These are phyloP conservation scores for Sarotherodon lohbergeri DNA, from an alignment of 2,113 vertebrate genomes.

Conservation along the genomic window DNA sequence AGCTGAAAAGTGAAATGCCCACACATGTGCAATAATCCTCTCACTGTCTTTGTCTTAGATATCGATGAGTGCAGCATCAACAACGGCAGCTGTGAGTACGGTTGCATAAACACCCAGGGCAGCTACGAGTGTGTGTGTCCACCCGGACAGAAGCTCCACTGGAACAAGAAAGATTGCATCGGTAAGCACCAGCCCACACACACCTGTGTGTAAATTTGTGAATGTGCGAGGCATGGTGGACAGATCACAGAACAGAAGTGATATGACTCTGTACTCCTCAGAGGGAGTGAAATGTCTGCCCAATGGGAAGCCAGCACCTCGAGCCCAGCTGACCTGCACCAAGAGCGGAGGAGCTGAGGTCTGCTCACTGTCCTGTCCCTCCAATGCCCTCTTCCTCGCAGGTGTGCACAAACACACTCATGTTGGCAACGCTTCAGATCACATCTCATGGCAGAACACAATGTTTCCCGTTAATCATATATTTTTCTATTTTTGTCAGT, in stretches of 20 bases:
- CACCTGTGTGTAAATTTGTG: background rate
- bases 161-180: constrained; percentile 94
- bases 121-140: constrained; percentile 89
- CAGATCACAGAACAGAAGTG: background rate
- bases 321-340: constrained; percentile 82
- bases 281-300: constrained; percentile 85
- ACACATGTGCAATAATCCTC: background rate
- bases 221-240: background rate
- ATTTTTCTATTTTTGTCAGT: background rate
- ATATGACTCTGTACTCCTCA: constrained; percentile 69
- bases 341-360: constrained; percentile 82
- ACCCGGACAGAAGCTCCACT: constrained; percentile 83
- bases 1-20: background rate
- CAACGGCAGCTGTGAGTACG: constrained; percentile 84
- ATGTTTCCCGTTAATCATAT: background rate
- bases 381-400: constrained; percentile 85
- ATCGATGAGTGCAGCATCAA: constrained; percentile 90
- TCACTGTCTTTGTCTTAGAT: constrained; percentile 69
- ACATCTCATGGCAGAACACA: background rate
- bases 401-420: constrained; percentile 66
- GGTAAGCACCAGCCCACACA: constrained; percentile 69
- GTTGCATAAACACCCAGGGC: constrained; percentile 86
- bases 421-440: background rate
- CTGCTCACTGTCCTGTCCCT: constrained; percentile 86
- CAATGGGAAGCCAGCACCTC: constrained; percentile 74